phyloP scores from a whole-genome alignment of 2,888 invertebrate species.

The Tachina grossa region DNA sequence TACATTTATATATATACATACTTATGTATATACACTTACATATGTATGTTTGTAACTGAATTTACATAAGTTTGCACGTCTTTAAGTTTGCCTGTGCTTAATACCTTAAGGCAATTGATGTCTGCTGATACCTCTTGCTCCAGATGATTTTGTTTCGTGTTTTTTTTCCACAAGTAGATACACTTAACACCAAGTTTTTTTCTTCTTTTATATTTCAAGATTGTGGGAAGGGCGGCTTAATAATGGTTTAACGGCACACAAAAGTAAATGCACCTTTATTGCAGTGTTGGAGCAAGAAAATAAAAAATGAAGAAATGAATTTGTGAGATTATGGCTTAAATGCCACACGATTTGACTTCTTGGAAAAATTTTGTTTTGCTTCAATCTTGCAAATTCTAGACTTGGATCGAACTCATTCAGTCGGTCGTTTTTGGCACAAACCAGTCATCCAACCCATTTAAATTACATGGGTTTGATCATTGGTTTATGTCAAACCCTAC shows the following conservation, averaged over 20 bases:
- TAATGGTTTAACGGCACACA: no score
- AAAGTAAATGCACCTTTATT: no score
- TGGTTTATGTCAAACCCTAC: no score
- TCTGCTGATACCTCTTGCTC: conserved; percentile 40
- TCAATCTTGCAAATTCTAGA: no score
- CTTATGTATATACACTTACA: neutral
- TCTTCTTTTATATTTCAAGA: neutral
- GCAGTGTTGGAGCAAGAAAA: neutral
- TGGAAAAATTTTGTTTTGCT: no score
- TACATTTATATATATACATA: neutral
- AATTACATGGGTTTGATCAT: no score
- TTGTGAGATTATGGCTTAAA: no score
- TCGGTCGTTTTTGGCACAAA: no score
- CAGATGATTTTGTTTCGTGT: conserved; percentile 9
- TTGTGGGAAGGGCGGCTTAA: no score
- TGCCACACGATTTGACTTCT: no score
- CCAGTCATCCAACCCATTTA: no score
- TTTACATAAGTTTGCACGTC: conserved; percentile 2
- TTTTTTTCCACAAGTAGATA: neutral
- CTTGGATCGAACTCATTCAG: no score
- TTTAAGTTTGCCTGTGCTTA: conserved; percentile 36
- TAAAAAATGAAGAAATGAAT: neutral
- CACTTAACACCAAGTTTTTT: conserved; percentile 12
- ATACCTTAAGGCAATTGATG: conserved; percentile 62
- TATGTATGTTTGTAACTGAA: neutral